These are phyloP conservation scores for Melanostoma mellinum DNA, from an alignment of 2,888 invertebrate species.

Conservation along the genomic window DNA sequence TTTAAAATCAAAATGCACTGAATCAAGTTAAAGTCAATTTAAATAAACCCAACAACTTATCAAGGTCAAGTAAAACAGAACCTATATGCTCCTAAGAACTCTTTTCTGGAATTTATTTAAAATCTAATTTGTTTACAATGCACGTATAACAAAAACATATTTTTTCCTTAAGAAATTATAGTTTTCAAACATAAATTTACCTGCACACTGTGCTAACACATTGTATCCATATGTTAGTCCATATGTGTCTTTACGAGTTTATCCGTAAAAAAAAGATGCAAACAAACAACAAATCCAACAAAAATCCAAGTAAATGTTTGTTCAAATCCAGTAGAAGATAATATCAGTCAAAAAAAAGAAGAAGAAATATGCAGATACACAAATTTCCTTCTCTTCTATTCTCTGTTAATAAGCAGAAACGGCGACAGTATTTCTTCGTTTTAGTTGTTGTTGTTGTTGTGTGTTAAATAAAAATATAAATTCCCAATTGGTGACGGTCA, in stretches of 20 bases:
- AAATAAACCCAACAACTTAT: neutral
- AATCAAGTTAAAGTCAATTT: neutral
- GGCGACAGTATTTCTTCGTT: conserved; percentile 24
- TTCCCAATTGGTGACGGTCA: conserved; percentile 72
- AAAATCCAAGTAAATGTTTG: conserved; percentile 64
- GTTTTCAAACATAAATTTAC: conserved; percentile 47
- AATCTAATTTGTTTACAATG: neutral
- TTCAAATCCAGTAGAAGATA: conserved; percentile 61
- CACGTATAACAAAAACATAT: conserved; percentile 3
- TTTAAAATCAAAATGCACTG: neutral
- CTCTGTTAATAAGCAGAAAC: conserved; percentile 62
- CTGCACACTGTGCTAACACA: conserved; percentile 71
- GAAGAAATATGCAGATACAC: conserved; percentile 36
- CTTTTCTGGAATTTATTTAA: too few species aligned
- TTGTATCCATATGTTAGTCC: conserved; percentile 71
- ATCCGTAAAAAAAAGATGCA: conserved; percentile 61
- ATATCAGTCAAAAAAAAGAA: conserved; percentile 19
- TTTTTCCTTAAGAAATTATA: neutral
- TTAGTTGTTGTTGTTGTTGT: conserved; percentile 29
- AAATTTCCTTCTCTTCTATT: conserved; percentile 36
- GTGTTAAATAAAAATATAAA: conserved; percentile 34
- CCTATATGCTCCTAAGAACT: neutral
- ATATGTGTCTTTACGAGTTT: conserved; percentile 54
- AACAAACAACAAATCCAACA: conserved; percentile 32
- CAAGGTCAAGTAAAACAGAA: conserved; percentile 28